Conservation (phyloP, 2,797 vertebrate genomes). For the Taeniopygia guttata region DNA sequence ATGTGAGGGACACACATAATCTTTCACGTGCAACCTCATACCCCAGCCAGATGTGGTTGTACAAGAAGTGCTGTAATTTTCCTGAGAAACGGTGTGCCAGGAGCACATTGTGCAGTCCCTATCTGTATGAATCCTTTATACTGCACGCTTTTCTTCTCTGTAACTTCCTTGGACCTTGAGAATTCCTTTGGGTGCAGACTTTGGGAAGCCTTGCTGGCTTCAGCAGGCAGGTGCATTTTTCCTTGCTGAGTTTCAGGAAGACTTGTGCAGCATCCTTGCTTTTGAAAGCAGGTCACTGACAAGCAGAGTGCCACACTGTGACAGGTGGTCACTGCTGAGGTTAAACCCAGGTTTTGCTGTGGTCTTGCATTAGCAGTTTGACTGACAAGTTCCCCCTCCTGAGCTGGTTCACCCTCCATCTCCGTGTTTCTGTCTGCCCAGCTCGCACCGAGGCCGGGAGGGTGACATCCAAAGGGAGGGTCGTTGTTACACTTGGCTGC, state of each 20-base stretch:
- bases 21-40: neutral
- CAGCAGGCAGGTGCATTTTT: neutral
- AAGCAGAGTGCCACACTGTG: neutral
- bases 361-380: slow-evolving; percentile 44
- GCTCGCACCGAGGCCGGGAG: neutral
- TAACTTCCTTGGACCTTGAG: neutral
- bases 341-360: neutral
- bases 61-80: neutral
- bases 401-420: neutral
- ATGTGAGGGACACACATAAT: neutral
- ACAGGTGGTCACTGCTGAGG: slow-evolving; percentile 11
- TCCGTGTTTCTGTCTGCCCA: slow-evolving; percentile 14
- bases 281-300: slow-evolving; percentile 9
- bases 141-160: neutral
- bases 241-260: neutral
- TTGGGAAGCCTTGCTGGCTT: neutral
- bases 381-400: slow-evolving; percentile 35
- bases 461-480: neutral
- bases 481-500: neutral
- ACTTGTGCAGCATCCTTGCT: neutral
- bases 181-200: neutral
- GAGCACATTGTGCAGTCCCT: neutral
- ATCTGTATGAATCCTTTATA: neutral
- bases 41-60: neutral
- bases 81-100: neutral